A percentile compares a stretch with the other conserved stretches of the same genome.
Evolutionary conservation across 2,797 vertebrate species (phyloP).

Genomic region (Gallinago solitaria): DNA sequence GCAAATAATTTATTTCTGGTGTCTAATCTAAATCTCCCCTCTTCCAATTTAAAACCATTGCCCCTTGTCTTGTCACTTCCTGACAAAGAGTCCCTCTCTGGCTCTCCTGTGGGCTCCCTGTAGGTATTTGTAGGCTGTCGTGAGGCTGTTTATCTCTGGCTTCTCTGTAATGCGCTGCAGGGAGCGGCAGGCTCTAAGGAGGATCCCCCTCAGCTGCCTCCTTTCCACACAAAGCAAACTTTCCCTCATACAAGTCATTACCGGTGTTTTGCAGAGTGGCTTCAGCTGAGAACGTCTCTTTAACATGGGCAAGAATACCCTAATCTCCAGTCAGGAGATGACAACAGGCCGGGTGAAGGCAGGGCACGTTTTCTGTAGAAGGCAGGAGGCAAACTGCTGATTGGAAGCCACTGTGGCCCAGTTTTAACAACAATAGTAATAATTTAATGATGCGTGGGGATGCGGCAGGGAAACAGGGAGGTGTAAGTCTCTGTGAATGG

Average conservation of each 20-base stretch:
- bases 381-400: accelerated
- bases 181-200: neutral
- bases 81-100: too few relatives aligned
- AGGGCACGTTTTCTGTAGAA: neutral
- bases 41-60: too few relatives aligned
- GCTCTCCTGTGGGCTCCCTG: too few relatives aligned
- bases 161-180: neutral
- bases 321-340: neutral
- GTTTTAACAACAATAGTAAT: neutral
- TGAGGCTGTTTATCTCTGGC: neutral
- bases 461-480: neutral
- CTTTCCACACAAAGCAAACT: neutral
- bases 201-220: neutral
- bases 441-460: neutral
- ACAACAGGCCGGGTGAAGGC: neutral
- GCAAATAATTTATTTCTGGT: too few relatives aligned
- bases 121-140: too few relatives aligned
- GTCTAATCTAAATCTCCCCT: too few relatives aligned
- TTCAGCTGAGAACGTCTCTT: neutral
- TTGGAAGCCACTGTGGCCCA: neutral
- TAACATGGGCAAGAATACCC: neutral
- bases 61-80: too few relatives aligned
- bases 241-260: neutral
- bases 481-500: neutral
- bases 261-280: neutral